Conservation (phyloP, 1,140 invertebrate species). For the Plectrocnemia conspersa region DNA sequence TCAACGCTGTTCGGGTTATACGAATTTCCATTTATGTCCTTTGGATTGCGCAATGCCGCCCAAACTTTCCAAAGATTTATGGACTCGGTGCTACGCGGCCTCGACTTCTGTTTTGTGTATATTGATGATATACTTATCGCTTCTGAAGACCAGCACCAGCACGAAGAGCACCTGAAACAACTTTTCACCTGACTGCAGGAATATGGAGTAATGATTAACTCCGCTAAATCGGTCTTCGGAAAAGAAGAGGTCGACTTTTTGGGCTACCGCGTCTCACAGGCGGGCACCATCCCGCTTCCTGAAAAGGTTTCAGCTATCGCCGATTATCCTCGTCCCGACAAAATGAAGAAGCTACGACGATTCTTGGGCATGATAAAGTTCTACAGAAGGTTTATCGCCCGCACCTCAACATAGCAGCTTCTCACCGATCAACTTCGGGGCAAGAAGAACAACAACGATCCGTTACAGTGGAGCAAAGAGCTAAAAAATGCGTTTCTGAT, state of each 20-base stretch:
- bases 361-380: constrained; percentile 47
- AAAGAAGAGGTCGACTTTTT: constrained; percentile 30
- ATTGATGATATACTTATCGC: constrained; percentile 44
- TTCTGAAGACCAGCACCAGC: constrained; percentile 34
- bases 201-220: constrained; percentile 38
- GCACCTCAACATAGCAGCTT: constrained; percentile 30
- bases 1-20: too few relatives aligned
- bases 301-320: constrained; percentile 36
- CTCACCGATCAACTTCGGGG: constrained; percentile 28
- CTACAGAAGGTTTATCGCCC: constrained; percentile 38
- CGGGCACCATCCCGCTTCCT: constrained; percentile 37
- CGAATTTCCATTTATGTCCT: constrained; percentile 19
- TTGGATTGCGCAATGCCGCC: constrained; percentile 40
- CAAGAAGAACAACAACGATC: constrained; percentile 34
- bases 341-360: constrained; percentile 36
- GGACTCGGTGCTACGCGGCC: constrained; percentile 41
- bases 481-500: constrained; percentile 39
- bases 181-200: constrained; percentile 34
- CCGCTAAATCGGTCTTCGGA: constrained; percentile 36
- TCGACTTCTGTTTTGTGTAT: constrained; percentile 39
- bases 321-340: constrained; percentile 38
- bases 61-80: constrained; percentile 52
- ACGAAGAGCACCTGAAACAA: constrained; percentile 35
- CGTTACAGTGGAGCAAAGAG: constrained; percentile 37
- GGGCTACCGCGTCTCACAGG: constrained; percentile 36